Base-by-base conservation (phyloP, 2,888 invertebrate species). In the Dascillus cervinus region DNA sequence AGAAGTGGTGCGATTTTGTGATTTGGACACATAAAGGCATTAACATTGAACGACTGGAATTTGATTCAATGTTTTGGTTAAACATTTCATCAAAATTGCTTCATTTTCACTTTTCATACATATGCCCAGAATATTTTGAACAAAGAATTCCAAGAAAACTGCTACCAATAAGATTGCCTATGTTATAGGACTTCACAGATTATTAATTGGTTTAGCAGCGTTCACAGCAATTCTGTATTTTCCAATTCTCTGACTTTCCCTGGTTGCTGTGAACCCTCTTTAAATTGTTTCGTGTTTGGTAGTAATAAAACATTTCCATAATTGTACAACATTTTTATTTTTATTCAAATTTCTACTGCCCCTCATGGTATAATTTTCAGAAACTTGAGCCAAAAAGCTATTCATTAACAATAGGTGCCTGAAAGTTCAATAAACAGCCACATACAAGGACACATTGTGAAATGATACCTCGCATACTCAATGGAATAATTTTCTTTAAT, bases 1-100 rank as follows among this genome's bases (percentile, higher is more conserved):
- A 37, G 32, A 11, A 20, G 13, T 46, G 32, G 35, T 47, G 46
- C 39, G 43, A 47, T 29, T 44, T 47, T 31, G 41, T 47, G 11
- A 33, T 43, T 28, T 47, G 39, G 46, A 46, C 42, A 17, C 24
- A 8, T n/a, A 32, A 33, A 22, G 36, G 27, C 9, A 10, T 34
- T n/a, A 9, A 19, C 13, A 26, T 26, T 28, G 12, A 36, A 23
- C 11, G 36, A 24, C 20, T 36, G 2, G 21, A 13, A 4, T 32
- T 33, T 23, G 25, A 36, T 24, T n/a, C 11, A 17, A 3, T 4
- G 13, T 35, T 32, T 33, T 35, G 31, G 26, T 22, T 17, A 11
- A 22, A 9, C 8, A 14, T 34, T 13, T 12, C n/a, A 6, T 9
- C 11, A 11, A 28, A 33, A n/a, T 5, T 34, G 4, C 6, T n/a